Evolutionary conservation across 2,113 vertebrate species (phyloP).

Genomic region (Charadrius vociferus): DNA sequence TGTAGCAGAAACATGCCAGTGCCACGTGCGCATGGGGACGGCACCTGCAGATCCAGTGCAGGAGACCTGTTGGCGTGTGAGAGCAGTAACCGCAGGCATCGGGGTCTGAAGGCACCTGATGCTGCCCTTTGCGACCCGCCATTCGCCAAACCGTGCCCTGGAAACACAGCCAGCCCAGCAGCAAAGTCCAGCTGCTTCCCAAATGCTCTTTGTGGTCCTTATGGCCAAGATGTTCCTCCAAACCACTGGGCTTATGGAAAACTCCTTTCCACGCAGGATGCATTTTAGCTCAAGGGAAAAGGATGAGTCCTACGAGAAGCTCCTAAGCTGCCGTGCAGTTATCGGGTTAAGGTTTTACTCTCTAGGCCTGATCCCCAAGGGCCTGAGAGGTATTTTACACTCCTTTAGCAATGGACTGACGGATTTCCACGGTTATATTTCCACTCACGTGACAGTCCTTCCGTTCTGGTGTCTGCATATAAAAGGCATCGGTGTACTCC

Average conservation of each 20-base stretch:
- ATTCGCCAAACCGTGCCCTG: not conserved
- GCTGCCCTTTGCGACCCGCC: not conserved
- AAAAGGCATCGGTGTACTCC: not conserved
- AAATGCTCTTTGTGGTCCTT: not conserved
- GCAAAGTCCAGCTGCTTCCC: not conserved
- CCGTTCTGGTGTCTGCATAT: not conserved
- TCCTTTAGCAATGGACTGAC: not conserved
- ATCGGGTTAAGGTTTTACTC: not conserved
- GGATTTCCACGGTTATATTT: not conserved
- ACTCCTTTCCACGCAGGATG: not conserved
- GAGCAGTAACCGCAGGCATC: not conserved
- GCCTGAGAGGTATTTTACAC: not conserved
- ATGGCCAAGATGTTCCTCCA: not conserved
- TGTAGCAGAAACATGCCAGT: not conserved
- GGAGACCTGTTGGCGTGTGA: accelerated
- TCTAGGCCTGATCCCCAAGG: not conserved
- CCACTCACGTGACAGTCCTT: not conserved
- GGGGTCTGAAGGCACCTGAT: not conserved
- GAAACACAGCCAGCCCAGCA: not conserved
- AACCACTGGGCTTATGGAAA: not conserved
- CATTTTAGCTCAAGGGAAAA: not conserved
- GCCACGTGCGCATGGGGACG: accelerated
- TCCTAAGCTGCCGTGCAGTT: not conserved
- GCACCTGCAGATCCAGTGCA: not conserved
- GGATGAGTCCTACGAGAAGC: not conserved